Evolutionary conservation across 2,113 vertebrate species (phyloP).

Genomic region (Nibea albiflora): DNA sequence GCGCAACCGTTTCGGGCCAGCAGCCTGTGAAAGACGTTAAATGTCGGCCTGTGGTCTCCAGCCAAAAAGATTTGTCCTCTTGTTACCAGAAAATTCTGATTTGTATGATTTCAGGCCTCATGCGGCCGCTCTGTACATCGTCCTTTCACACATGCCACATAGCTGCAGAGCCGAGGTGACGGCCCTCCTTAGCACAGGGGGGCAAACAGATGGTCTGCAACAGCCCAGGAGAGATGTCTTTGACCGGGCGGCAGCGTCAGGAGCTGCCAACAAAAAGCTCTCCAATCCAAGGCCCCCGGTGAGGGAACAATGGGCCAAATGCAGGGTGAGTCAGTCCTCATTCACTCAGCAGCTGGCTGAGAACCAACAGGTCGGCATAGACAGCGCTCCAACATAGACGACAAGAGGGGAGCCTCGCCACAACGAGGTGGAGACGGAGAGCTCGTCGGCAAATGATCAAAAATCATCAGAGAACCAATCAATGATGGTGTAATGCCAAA

Average conservation of each 20-base stretch:
- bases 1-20: background rate
- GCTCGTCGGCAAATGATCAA: constrained; percentile 36
- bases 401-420: constrained; percentile 15
- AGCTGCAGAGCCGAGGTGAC: constrained; percentile 46
- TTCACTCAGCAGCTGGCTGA: constrained; percentile 74
- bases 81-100: background rate
- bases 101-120: background rate
- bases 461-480: constrained; percentile 27
- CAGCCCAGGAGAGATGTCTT: constrained; percentile 62
- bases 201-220: constrained; percentile 75
- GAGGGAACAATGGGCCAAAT: constrained; percentile 72
- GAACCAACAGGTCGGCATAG: constrained; percentile 64
- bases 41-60: background rate
- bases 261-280: constrained; percentile 76
- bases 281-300: constrained; percentile 51
- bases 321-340: constrained; percentile 61
- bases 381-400: constrained; percentile 25
- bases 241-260: constrained; percentile 55
- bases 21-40: background rate
- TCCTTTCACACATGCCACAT: constrained; percentile 33
- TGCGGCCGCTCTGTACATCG: background rate
- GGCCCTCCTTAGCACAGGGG: constrained; percentile 28
- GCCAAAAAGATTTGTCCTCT: background rate
- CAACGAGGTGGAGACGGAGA: background rate
- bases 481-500: constrained; percentile 32